Base-by-base conservation (phyloP, 1,140 invertebrate species). In the Drosophila sechellia region DNA sequence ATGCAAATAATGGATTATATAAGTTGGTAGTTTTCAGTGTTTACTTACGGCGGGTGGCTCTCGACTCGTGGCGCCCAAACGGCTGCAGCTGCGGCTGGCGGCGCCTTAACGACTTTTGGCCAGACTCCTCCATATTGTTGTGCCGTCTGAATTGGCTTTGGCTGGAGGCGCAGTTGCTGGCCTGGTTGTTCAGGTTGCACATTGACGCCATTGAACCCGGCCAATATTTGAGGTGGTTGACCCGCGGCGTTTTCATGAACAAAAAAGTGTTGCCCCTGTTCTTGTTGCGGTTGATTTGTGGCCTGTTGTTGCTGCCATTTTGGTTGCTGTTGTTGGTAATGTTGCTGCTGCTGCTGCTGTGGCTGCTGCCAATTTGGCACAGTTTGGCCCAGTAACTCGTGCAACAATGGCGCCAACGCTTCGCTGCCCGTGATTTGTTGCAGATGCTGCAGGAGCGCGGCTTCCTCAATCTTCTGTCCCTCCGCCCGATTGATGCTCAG, bases 201-300 rank as follows among this genome's bases (percentile, higher is more conserved):
- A 57, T 80, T 85, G 81, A 79, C 81, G 77, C 81, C 81, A 86
- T 87, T 86, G 81, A 87, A 86, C 81, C 60, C 83, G 35, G 65
- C 60, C 79, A 78, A 79, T 86, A 76, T 87, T 71, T 79, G 81
- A 81, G 81, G 81, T 79, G 86, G 81, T 86, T 86, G 81, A 86
- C 81, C 81, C 65, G 49, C 71, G 35, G 65, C 17, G 39, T 53
- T 81, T 77, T 61, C 59, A 81, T 81, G 86, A 77, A 78, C 78
- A 87, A 86, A 79, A 86, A 86, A 81, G 31, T 77, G 52, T 77
- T 68, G 81, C 39, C 63, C 69, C 35, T 43, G 52, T 17, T 48
- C 52, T n/a, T 46, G 55, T 15, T 58, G 49, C 13, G 49, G 71
- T 20, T 40, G 54, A 34, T 68, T 20, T 55, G 53, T 35, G 49